Evolutionary conservation across 1,140 invertebrate species (phyloP).

Genomic region (Caenorhabditis briggsae): DNA sequence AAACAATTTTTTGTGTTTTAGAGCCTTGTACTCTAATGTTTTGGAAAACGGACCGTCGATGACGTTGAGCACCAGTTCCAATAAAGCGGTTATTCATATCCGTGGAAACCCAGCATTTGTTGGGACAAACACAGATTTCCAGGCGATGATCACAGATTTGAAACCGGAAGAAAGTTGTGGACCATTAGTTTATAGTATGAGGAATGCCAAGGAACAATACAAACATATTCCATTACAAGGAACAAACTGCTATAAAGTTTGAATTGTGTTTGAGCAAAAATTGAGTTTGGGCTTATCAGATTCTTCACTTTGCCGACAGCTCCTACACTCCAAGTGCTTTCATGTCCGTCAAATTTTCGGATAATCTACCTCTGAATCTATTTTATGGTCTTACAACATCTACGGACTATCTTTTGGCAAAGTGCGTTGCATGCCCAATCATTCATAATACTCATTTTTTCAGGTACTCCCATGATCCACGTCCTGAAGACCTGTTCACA

Average conservation of each 20-base stretch:
- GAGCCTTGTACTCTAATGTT: constrained; percentile 10
- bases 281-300: not conserved
- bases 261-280: too few species aligned
- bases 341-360: not conserved
- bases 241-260: not conserved
- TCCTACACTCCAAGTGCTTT: constrained; percentile 1
- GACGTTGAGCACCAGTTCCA: not conserved
- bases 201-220: not conserved
- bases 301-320: constrained; percentile 2
- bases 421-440: not conserved
- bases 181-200: not conserved
- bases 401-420: not conserved
- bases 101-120: constrained; percentile 1
- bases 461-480: not conserved
- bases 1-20: not conserved
- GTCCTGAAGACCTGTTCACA: not conserved
- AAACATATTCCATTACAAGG: not conserved
- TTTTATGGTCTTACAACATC: not conserved
- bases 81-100: constrained; percentile 9
- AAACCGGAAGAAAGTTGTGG: not conserved
- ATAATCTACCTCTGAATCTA: not conserved
- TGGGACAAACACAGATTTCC: not conserved
- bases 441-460: not conserved
- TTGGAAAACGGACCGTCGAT: not conserved
- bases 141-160: not conserved